phyloP scores from a whole-genome alignment of 2,113 vertebrate genomes.

The Colistium nudipinnis region DNA sequence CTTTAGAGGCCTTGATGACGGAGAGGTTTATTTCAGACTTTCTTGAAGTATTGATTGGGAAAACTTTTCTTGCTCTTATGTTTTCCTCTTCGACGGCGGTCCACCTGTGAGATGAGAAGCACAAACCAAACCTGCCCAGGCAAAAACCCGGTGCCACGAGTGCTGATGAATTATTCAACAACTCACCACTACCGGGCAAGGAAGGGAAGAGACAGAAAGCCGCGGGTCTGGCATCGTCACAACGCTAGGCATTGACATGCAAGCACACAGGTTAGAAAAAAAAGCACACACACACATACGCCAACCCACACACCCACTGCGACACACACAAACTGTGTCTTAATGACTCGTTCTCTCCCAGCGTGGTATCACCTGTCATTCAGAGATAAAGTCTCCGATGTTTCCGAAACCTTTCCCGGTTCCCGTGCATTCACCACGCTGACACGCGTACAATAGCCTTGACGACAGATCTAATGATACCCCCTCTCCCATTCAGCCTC shows the following conservation, averaged over 20 bases:
- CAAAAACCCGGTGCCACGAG: constrained; percentile 38
- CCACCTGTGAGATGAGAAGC: constrained; percentile 15
- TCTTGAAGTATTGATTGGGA: constrained; percentile 22
- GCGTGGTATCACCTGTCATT: constrained; percentile 67
- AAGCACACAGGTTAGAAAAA: constrained; percentile 7
- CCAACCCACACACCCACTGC: constrained; percentile 8
- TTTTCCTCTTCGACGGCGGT: constrained; percentile 11
- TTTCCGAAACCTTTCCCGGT: constrained; percentile 65
- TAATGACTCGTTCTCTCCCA: constrained; percentile 51
- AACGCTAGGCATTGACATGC: constrained; percentile 7
- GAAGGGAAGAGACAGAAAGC: constrained; percentile 29
- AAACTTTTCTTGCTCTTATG: constrained; percentile 8
- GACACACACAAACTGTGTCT: constrained; percentile 36
- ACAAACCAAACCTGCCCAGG: constrained; percentile 34
- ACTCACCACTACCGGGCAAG: constrained; percentile 40
- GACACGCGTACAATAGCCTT: constrained; percentile 58
- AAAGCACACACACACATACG: background rate
- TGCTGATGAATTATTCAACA: constrained; percentile 63
- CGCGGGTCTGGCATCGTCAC: constrained; percentile 32
- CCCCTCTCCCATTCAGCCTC: constrained; percentile 57
- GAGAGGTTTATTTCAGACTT: constrained; percentile 1
- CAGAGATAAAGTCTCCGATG: constrained; percentile 68
- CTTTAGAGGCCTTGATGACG: constrained; percentile 8
- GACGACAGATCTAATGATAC: constrained; percentile 61
- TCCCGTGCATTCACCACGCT: constrained; percentile 49